Percentiles rank a stretch among this genome's conserved stretches.
Evolutionary conservation across 2,888 invertebrate species (phyloP).

Genomic region (Gandaritis pyraliata): DNA sequence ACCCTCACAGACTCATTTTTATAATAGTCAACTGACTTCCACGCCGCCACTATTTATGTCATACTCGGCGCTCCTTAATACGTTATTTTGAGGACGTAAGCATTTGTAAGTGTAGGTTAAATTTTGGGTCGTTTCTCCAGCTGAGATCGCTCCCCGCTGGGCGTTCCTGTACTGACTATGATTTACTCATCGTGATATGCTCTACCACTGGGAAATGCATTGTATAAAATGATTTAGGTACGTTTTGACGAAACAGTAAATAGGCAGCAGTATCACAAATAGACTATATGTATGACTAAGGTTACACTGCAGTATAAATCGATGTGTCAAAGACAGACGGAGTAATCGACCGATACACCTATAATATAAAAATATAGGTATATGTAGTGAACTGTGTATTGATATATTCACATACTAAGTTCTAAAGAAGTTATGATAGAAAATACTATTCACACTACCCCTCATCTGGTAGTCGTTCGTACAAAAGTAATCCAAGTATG

Average conservation of each 20-base stretch:
- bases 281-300: too few species aligned
- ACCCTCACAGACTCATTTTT: conserved; percentile 79
- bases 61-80: conserved; percentile 79
- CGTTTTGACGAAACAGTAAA: too few species aligned
- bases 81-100: conserved; percentile 77
- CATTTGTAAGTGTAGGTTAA: conserved; percentile 73
- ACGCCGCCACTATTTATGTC: conserved; percentile 82
- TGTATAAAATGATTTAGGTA: too few species aligned
- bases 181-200: conserved; percentile 7
- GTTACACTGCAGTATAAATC: too few species aligned
- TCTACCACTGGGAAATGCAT: neutral
- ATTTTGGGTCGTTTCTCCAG: conserved; percentile 59
- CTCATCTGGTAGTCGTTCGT: conserved; percentile 34
- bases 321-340: too few species aligned
- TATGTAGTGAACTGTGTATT: too few species aligned
- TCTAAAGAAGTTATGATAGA: conserved; percentile 31
- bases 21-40: conserved; percentile 83
- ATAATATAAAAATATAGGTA: too few species aligned
- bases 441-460: conserved; percentile 23
- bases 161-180: conserved; percentile 50
- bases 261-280: too few species aligned
- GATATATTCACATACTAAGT: conserved; percentile 5
- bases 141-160: conserved; percentile 65
- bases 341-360: too few species aligned
- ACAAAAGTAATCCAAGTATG: conserved; percentile 46